Evolutionary conservation across 1,140 invertebrate species (phyloP), one percentile per base, ranked within the genome.

Genomic region (Scaptomyza hsui): DNA sequence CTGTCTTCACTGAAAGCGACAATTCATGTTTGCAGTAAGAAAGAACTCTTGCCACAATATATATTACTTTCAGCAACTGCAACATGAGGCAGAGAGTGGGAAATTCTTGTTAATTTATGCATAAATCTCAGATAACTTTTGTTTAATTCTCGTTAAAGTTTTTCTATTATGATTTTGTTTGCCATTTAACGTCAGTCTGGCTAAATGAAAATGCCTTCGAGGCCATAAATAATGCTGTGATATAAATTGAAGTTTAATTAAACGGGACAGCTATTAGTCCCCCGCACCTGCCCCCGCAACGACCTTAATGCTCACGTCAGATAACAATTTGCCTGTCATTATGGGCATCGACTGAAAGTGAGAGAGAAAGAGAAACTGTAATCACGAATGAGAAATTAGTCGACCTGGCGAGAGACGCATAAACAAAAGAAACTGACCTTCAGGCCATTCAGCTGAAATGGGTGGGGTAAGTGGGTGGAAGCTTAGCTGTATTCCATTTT

Each of bases 161-260:
- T 62, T 45, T 45, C 26, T 55, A 32, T 47, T 47, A 19, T 45
- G 41, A 57, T 48, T 18, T 56, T 49, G 44, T 56, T 49, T 35
- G 32, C 19, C 35, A 24, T 53, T 47, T 39, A 35, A 52, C 47
- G 48, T 1, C 41, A 18, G 32, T 13, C 16, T 53, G 57, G 41
- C 9, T 76, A 60, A 71, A 69, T 78, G 32, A 62, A 77, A 77
- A 69, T 32, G 44, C 71, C 78, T 71, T 41, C 18, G 13, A 69
- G 82, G 71, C 83, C 16, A 82, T 88, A 75, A 86, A 86, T 86
- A 86, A 82, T 69, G 75, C 75, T 75, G 82, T 75, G 67, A 82
- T 75, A 82, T 78, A 75, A 82, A 86, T 78, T 75, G 60, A 88
- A 88, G 78, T 88, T 82, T 86, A 86, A 86, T 86, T 86, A 86